These are phyloP conservation scores for Onychorhynchus coronatus DNA, from an alignment of 2,113 vertebrate genomes.

Conservation along the genomic window DNA sequence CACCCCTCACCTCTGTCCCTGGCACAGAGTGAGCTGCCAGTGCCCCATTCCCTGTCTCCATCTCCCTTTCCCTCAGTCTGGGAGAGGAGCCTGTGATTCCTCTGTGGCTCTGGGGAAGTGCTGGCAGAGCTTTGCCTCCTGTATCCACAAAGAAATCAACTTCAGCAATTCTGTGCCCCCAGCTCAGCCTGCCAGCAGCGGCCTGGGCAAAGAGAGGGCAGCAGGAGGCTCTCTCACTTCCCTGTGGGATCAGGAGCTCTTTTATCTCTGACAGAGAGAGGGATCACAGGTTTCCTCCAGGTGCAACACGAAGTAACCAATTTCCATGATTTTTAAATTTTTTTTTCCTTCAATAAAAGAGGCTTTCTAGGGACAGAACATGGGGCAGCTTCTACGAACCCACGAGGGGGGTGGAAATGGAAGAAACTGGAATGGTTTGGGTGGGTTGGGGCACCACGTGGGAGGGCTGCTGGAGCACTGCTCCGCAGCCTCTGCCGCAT, in stretches of 20 bases:
- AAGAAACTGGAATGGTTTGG: not conserved
- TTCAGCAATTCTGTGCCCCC: not conserved
- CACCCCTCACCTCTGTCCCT: not conserved
- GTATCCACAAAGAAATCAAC: not conserved
- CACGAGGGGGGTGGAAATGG: not conserved
- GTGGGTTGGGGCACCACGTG: not conserved
- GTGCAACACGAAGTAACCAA: not conserved
- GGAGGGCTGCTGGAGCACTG: not conserved
- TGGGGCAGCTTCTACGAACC: not conserved
- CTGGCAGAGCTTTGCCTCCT: not conserved
- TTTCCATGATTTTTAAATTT: not conserved
- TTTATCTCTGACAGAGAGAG: not conserved
- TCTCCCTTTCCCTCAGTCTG: not conserved
- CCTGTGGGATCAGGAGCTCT: not conserved
- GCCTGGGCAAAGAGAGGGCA: not conserved
- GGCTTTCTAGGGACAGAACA: not conserved
- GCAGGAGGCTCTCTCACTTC: not conserved
- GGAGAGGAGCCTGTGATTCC: not conserved
- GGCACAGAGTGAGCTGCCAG: not conserved
- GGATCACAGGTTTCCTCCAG: not conserved
- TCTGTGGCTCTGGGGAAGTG: not conserved
- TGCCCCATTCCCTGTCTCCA: not conserved
- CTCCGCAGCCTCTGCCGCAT: not conserved
- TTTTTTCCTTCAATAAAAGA: not conserved
- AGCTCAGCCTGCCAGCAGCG: not conserved